Conservation (phyloP, 2,113 vertebrate species). For the Scopus umbretta region DNA sequence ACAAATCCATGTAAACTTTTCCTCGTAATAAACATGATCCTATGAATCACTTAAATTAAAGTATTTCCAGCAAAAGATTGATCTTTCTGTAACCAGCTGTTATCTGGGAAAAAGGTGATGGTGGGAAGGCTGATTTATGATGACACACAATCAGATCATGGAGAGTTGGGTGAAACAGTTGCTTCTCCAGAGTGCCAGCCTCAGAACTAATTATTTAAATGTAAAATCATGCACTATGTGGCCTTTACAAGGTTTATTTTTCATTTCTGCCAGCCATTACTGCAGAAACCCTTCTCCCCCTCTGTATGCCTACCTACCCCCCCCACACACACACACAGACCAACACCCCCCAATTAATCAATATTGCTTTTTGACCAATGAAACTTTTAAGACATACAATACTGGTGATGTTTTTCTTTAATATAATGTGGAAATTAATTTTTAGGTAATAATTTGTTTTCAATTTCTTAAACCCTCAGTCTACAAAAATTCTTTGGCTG, state of each 20-base stretch:
- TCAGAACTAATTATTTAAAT: not conserved
- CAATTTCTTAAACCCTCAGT: not conserved
- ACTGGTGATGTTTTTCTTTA: not conserved
- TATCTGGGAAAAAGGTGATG: not conserved
- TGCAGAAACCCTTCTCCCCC: not conserved
- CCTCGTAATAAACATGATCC: not conserved
- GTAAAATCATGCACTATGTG: not conserved
- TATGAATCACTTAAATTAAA: conserved; percentile 2
- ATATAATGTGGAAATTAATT: not conserved
- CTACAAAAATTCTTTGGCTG: not conserved
- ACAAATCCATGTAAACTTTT: not conserved
- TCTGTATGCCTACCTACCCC: not conserved
- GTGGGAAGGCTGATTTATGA: not conserved
- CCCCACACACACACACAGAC: not conserved
- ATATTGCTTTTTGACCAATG: not conserved
- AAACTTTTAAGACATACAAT: not conserved
- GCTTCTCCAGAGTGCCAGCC: not conserved
- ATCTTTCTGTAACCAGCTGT: not conserved
- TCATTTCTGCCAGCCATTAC: not conserved
- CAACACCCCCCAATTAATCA: no score
- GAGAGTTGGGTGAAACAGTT: not conserved
- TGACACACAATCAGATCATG: not conserved
- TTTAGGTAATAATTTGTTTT: not conserved
- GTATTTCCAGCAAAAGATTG: not conserved
- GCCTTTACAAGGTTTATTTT: not conserved